These are phyloP conservation scores for Drosophila mimica DNA, from an alignment of 2,888 invertebrate species.

Conservation along the genomic window DNA sequence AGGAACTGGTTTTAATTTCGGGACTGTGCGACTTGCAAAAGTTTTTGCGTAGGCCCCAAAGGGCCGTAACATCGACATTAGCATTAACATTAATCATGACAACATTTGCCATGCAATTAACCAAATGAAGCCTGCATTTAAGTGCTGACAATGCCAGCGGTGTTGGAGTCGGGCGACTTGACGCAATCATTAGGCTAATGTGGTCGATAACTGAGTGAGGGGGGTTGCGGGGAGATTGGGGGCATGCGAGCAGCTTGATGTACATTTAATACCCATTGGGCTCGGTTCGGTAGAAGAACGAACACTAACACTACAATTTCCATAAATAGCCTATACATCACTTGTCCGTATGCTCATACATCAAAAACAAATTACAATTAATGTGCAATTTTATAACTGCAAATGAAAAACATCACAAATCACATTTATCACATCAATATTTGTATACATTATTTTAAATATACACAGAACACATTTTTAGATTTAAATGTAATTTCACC, in stretches of 20 bases:
- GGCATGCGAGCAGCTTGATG: slow-evolving; percentile 47
- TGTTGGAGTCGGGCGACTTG: slow-evolving; percentile 49
- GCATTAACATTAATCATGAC: slow-evolving; percentile 71
- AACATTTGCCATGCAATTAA: slow-evolving; percentile 76
- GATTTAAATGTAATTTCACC: background rate
- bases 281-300: slow-evolving; percentile 24
- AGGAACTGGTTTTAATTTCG: slow-evolving; percentile 54
- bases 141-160: slow-evolving; percentile 69
- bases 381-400: slow-evolving; percentile 61
- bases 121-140: slow-evolving; percentile 78
- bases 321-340: slow-evolving; percentile 21
- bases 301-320: slow-evolving; percentile 22
- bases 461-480: background rate
- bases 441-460: background rate
- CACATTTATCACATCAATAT: slow-evolving; percentile 18
- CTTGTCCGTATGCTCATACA: slow-evolving; percentile 30
- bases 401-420: slow-evolving; percentile 33
- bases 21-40: slow-evolving; percentile 8
- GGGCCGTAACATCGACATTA: slow-evolving; percentile 45
- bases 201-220: slow-evolving; percentile 66
- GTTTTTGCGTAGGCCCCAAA: slow-evolving; percentile 50
- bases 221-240: slow-evolving; percentile 15
- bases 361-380: slow-evolving; percentile 63
- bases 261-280: slow-evolving; percentile 62
- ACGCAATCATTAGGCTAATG: slow-evolving; percentile 75